Evolutionary conservation across 2,797 vertebrate species (phyloP).

Genomic region (Cygnus olor): DNA sequence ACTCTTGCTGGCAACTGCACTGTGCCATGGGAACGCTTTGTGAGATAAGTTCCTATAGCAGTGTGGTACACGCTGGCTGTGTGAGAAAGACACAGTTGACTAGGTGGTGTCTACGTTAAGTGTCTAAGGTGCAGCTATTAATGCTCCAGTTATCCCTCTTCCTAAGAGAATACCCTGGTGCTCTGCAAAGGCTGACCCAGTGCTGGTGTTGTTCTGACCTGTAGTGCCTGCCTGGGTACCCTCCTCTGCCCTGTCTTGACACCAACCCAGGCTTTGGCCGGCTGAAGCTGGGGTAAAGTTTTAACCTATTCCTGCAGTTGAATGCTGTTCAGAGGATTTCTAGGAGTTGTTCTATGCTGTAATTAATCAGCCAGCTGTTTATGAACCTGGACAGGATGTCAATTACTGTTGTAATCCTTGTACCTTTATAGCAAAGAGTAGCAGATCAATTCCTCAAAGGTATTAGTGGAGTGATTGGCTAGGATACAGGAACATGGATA

Average conservation of each 20-base stretch:
- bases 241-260: neutral
- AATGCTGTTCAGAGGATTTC: neutral
- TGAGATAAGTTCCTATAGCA: neutral
- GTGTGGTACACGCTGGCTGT: neutral
- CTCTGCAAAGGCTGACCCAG: neutral
- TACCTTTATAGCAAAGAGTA: neutral
- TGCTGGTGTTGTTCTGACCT: neutral
- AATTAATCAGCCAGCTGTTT: constrained; percentile 35
- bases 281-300: constrained; percentile 1
- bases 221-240: neutral
- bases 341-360: neutral
- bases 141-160: neutral
- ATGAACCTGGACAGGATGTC: neutral
- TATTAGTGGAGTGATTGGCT: neutral
- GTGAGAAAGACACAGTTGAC: neutral
- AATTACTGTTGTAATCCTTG: neutral
- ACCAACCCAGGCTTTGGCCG: neutral
- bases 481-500: neutral
- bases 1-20: neutral
- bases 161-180: neutral
- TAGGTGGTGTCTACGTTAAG: neutral
- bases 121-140: neutral
- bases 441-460: neutral
- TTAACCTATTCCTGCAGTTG: neutral
- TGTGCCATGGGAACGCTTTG: neutral